phyloP scores from a whole-genome alignment of 2,797 vertebrate species.

The Pangasius macronema region DNA sequence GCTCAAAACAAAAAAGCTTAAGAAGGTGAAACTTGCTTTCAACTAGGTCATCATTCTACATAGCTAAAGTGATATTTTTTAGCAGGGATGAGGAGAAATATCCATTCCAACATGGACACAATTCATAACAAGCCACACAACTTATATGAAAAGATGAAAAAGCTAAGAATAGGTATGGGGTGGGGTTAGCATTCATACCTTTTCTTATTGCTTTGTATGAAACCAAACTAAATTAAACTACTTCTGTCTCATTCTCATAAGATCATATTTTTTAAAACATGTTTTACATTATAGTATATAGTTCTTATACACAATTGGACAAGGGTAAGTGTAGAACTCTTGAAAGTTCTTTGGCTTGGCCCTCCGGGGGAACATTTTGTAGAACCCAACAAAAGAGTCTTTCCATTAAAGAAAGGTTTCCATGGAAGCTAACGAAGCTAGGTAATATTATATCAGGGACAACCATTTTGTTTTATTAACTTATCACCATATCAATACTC shows the following conservation, averaged over 20 bases:
- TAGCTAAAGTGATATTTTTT: background rate
- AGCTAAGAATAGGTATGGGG: background rate
- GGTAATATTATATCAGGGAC: background rate
- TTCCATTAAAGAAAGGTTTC: background rate
- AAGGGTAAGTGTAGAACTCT: background rate
- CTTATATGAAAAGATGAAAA: background rate
- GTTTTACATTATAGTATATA: background rate
- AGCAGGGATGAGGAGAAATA: background rate
- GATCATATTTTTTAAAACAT: background rate
- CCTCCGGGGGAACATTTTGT: background rate
- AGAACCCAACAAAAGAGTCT: background rate
- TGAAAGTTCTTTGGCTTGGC: background rate
- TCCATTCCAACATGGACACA: background rate
- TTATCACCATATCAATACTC: background rate
- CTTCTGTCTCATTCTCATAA: background rate
- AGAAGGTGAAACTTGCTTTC: constrained; percentile 77
- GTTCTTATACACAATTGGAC: background rate
- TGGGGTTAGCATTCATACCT: too few species aligned
- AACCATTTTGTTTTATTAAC: background rate
- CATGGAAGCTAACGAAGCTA: background rate
- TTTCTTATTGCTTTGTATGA: background rate
- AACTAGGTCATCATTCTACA: background rate
- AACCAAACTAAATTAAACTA: background rate
- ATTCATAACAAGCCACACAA: background rate
- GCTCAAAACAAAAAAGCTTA: constrained; percentile 96